Evolutionary conservation across 1,140 invertebrate genomes (phyloP).

Genomic region (Anastrepha ludens): DNA sequence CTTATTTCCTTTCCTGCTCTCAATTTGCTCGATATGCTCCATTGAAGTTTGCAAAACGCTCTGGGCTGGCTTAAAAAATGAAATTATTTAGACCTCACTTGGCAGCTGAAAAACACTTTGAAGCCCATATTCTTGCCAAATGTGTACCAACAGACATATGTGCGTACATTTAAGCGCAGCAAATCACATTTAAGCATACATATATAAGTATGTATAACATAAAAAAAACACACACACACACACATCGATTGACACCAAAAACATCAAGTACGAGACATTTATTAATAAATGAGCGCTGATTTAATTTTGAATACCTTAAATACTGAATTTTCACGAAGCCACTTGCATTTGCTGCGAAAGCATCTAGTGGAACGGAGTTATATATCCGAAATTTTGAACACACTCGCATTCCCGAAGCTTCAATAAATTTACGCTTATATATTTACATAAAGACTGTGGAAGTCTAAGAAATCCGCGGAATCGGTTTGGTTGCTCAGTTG

Average conservation of each 20-base stretch:
- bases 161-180: background rate
- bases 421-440: background rate
- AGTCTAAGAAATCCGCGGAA: conserved; percentile 73
- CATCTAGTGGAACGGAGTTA: background rate
- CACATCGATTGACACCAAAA: conserved; percentile 24
- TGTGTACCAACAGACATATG: background rate
- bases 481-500: conserved; percentile 73
- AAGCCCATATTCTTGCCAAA: no score
- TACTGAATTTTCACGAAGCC: conserved; percentile 17
- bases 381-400: background rate
- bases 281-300: conserved; percentile 1
- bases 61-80: no score
- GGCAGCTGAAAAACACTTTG: no score
- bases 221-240: background rate
- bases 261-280: conserved; percentile 31
- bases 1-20: no score
- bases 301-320: conserved; percentile 41
- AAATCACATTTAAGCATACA: conserved; percentile 8
- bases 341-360: background rate
- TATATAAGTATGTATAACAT: background rate
- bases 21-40: no score
- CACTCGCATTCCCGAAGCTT: background rate
- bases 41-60: no score
- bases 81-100: no score
- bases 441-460: conserved; percentile 70